Percentiles rank a stretch among this genome's conserved stretches.
Evolutionary conservation across 2,113 vertebrate genomes (phyloP).

Genomic region (Sminthopsis crassicaudata): DNA sequence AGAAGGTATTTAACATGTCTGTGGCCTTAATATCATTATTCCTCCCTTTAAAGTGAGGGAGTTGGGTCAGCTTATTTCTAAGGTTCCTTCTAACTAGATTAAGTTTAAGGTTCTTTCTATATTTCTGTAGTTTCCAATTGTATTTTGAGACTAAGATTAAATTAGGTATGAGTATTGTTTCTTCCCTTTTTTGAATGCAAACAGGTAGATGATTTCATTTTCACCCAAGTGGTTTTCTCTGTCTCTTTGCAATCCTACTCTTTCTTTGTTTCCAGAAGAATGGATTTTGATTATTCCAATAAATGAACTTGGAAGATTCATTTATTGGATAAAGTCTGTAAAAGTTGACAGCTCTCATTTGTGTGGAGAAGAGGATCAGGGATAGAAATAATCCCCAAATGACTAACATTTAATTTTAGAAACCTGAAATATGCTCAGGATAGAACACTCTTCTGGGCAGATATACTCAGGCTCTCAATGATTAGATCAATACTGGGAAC

Average conservation of each 20-base stretch:
- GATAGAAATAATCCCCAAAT: neutral
- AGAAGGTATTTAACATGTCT: neutral
- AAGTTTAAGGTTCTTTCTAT: neutral
- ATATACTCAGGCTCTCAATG: neutral
- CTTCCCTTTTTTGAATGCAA: neutral
- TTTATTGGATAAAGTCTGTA: neutral
- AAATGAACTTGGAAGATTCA: neutral
- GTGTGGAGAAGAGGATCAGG: neutral
- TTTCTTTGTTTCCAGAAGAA: neutral
- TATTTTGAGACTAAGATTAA: neutral
- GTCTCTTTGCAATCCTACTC: neutral
- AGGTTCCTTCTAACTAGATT: neutral
- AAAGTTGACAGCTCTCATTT: neutral
- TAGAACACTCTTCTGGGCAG: neutral
- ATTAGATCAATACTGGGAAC: neutral
- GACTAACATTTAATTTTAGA: neutral
- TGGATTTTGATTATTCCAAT: neutral
- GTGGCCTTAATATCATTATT: neutral
- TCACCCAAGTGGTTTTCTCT: neutral
- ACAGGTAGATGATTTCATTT: neutral
- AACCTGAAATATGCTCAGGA: neutral
- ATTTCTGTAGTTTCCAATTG: neutral
- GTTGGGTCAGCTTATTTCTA: neutral
- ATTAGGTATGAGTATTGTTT: neutral
- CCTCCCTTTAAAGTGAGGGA: neutral